Evolutionary conservation across 2,888 invertebrate genomes (phyloP).

Genomic region (Pollenia labialis): DNA sequence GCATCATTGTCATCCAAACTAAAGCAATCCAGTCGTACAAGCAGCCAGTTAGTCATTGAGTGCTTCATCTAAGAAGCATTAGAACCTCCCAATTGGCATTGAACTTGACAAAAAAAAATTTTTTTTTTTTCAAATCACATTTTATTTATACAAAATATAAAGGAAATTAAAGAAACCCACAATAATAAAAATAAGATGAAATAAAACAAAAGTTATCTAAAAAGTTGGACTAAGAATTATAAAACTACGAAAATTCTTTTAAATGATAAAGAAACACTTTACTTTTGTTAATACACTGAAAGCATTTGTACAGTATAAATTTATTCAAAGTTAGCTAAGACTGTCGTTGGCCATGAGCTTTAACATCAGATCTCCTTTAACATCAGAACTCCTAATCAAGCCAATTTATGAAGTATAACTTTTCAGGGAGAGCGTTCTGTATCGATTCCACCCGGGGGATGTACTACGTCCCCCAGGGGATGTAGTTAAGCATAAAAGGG

Average conservation of each 20-base stretch:
- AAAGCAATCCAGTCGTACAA: not conserved
- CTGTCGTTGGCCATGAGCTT: no score
- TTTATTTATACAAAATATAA: constrained; percentile 17
- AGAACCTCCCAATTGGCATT: constrained; percentile 55
- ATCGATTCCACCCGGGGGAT: no score
- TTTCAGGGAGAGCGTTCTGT: no score
- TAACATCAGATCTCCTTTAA: no score
- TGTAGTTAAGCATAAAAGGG: no score
- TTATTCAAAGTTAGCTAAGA: no score
- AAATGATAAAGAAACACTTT: constrained; percentile 53
- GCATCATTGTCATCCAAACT: not conserved
- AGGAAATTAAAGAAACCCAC: constrained; percentile 49
- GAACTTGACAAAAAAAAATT: constrained; percentile 45
- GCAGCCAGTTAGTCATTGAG: not conserved
- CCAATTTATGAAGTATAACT: no score
- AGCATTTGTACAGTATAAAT: no score
- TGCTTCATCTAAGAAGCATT: not conserved
- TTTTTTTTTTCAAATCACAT: constrained; percentile 16
- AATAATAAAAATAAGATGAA: constrained; percentile 1
- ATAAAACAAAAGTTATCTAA: constrained; percentile 35
- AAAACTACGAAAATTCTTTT: constrained; percentile 42
- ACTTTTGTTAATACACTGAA: not conserved
- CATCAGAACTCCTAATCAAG: no score
- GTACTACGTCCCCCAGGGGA: no score
- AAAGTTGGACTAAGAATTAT: constrained; percentile 19